Evolutionary conservation across 2,797 vertebrate genomes (phyloP), one percentile per base, ranked within the genome.

Genomic region (Pyrocephalus nanus): DNA sequence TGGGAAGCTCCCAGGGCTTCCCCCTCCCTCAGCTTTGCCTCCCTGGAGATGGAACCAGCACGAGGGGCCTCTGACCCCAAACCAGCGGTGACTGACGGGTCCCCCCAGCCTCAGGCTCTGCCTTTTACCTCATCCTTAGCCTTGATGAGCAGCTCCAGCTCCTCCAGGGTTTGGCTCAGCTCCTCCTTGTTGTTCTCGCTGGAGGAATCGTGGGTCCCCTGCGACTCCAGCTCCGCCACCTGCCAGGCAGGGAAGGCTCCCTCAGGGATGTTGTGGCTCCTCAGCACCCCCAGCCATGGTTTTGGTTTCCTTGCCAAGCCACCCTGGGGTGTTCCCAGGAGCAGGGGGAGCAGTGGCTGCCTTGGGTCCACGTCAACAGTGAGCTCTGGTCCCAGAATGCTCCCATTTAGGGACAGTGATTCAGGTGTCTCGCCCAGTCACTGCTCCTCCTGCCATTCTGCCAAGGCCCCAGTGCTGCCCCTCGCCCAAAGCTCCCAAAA

Each of bases 171-270:
- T 15, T 97, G 98, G 77, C 96, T 97, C n/a, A 98, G 96, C 47
- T 98, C 98, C 40, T 99, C 98, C 85, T 97, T 98, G 74, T 90
- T 97, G 22, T 94, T 93, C 32, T 98, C 98, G 1, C 90, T 90
- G 26, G 98, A 92, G 60, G 97, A 96, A 57, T 98, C 97, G 0
- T 90, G 93, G 2, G 97, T 93, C 4, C 98, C 98, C 97, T 99
- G 99, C 2, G 98, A 96, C 96, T 99, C 99, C 90, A 99, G 97
- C 82, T 99, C 99, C 3, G 98, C 98, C 84, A 99, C 99, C 99
- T 99, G 92, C 20, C 16, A 1, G 34, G 75, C 32, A 36, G 14
- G 38, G 47, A 9, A 47, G 40, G 27, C 1, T 0, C 0, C 2
- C 55, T 87, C 21, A 74, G 58, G 25, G 11, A 27, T 4, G 30